Evolutionary conservation across 2,113 vertebrate species (phyloP).

Genomic region (Catagonus wagneri): DNA sequence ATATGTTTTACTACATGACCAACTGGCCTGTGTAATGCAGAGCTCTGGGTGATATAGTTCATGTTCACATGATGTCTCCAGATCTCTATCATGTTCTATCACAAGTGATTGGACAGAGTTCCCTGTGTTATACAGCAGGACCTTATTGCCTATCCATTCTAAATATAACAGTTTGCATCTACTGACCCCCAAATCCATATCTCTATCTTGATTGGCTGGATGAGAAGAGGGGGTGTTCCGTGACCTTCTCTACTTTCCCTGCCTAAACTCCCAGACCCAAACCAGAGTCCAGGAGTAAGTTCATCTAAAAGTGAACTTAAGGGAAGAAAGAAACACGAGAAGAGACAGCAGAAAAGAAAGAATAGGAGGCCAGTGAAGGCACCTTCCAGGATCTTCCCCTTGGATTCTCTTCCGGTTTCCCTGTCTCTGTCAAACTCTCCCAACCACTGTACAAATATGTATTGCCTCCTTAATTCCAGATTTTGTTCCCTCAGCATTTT

Average conservation of each 20-base stretch:
- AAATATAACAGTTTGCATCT: no score
- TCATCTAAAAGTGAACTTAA: neutral
- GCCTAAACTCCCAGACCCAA: neutral
- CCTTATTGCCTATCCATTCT: no score
- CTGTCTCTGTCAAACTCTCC: neutral
- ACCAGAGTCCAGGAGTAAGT: neutral
- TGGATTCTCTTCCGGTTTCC: neutral
- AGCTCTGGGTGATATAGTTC: neutral
- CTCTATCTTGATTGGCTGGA: neutral
- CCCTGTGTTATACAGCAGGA: no score
- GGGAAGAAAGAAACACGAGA: neutral
- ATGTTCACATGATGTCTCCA: neutral
- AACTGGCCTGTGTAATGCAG: neutral
- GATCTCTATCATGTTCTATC: neutral
- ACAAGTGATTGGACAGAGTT: no score
- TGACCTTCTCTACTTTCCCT: neutral
- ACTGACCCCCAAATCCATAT: neutral
- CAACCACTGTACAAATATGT: neutral
- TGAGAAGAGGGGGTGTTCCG: neutral
- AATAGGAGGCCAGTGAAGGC: neutral
- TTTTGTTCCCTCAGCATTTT: neutral
- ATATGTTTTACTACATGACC: neutral
- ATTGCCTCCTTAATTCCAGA: neutral
- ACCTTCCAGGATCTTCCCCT: neutral
- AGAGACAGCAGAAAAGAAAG: neutral